A percentile compares a stretch with the other conserved stretches of the same genome.
Conservation (phyloP, 2,113 vertebrate genomes). For the Tachycineta bicolor region DNA sequence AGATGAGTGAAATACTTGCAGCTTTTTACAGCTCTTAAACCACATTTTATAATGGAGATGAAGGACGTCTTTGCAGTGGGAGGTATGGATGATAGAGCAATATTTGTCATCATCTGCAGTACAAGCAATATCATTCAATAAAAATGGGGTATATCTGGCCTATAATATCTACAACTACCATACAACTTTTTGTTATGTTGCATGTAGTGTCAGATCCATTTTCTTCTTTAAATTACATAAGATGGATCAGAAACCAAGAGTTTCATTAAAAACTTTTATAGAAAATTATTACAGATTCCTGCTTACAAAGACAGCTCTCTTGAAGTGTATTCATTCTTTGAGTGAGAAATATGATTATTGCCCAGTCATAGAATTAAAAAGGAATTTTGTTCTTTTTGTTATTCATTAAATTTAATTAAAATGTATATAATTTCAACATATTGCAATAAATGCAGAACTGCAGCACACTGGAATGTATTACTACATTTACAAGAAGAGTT, state of each 20-base stretch:
- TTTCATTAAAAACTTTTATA: neutral
- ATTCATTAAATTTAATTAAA: neutral
- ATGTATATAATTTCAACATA: neutral
- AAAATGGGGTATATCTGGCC: neutral
- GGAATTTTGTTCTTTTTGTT: neutral
- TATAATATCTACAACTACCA: neutral
- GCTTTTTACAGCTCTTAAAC: constrained; percentile 1
- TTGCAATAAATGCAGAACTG: neutral
- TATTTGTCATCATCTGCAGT: neutral
- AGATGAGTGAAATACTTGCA: neutral
- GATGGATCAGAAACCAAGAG: neutral
- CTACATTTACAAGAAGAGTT: neutral
- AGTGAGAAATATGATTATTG: neutral
- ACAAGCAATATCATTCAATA: neutral
- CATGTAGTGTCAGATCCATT: neutral
- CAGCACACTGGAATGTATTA: neutral
- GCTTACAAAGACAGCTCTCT: neutral
- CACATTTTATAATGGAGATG: neutral
- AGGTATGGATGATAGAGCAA: neutral
- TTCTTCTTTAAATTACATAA: neutral
- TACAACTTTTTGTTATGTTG: neutral
- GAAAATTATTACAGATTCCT: neutral
- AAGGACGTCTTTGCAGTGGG: neutral
- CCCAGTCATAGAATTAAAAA: neutral
- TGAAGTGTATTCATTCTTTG: neutral